A percentile compares a stretch with the other conserved stretches of the same genome.
Evolutionary conservation across 2,797 vertebrate genomes (phyloP).

Genomic region (Nannoperca obscura): DNA sequence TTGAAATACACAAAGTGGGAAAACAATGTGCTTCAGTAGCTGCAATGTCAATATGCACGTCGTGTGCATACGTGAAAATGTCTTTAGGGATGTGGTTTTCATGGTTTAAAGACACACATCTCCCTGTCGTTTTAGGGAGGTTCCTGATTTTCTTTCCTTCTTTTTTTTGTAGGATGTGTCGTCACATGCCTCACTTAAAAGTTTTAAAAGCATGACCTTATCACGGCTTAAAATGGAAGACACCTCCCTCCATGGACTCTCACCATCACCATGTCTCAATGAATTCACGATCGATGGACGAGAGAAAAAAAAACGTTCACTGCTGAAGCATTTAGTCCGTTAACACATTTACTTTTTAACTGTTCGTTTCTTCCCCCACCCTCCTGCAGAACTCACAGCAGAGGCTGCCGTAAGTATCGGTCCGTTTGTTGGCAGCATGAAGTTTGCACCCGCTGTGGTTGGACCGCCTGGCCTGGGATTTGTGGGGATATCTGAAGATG

Average conservation of each 20-base stretch:
- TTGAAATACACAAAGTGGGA: slow-evolving; percentile 76
- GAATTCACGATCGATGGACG: slow-evolving; percentile 35
- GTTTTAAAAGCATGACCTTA: slow-evolving; percentile 33
- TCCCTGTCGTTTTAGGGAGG: slow-evolving; percentile 22
- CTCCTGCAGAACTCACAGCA: slow-evolving; percentile 13
- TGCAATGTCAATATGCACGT: slow-evolving; percentile 57
- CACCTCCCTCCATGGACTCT: slow-evolving; percentile 29
- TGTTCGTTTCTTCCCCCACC: slow-evolving; percentile 11
- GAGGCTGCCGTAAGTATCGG: background rate
- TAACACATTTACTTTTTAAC: slow-evolving; percentile 46
- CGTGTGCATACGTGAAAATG: slow-evolving; percentile 53
- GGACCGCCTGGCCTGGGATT: background rate
- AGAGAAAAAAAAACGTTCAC: slow-evolving; percentile 15
- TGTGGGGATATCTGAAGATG: slow-evolving; percentile 3
- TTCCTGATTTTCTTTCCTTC: background rate
- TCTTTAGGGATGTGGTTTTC: slow-evolving; percentile 41
- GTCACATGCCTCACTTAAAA: slow-evolving; percentile 28
- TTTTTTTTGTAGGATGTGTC: background rate
- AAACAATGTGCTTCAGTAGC: slow-evolving; percentile 71
- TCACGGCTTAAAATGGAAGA: slow-evolving; percentile 69
- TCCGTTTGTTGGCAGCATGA: slow-evolving; percentile 46
- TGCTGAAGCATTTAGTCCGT: slow-evolving; percentile 37
- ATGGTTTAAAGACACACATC: slow-evolving; percentile 19
- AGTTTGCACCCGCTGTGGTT: background rate
- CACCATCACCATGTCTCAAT: background rate